Base-by-base conservation (phyloP, 1,140 invertebrate genomes). In the Drosophila busckii region DNA sequence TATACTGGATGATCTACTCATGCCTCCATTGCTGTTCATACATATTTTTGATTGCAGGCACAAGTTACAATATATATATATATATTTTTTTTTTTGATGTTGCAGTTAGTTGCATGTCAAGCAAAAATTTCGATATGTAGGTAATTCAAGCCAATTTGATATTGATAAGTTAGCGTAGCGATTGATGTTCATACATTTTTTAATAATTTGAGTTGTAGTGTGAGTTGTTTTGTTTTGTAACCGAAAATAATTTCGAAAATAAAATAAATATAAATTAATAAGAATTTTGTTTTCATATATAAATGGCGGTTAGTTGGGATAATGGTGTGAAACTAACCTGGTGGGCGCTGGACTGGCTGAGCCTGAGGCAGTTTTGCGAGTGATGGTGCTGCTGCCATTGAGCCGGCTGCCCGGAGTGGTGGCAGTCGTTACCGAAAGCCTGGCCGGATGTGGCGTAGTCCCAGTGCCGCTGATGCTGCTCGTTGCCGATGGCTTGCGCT, bases 1-100 rank as follows among this genome's bases (percentile, higher is more conserved):
- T 90, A 95, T 95, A 90, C 94, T 95, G 87, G 94, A 95, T 78
- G 94, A 93, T 91, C 94, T 91, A 90, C 93, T 92, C 90, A 95
- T 94, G 88, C 91, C 91, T 84, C 90, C 90, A 71, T 88, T 89
- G 80, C 88, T 84, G 67, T 73, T 44, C 63, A 37, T 46, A 15
- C 37, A 7, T 37, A 2, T 29, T 17, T 61, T 28, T 49, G 9
- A 16, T 59, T 63, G 59, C 70, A 52, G 70, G 70, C 70, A 75
- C 49, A 28, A 55, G 44, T 58, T 55, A 28, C 48, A 23, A 34
- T 45, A 26, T 37, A 12, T 25, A 25, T 48, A 15, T 35, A 28
- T 37, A 2, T 5, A 12, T 45, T 35, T 5, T 61, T 15, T 49
- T 31, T 34, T 56, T 56, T 45, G 22, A 64, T 59, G 54, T 76